Evolutionary conservation across 2,797 vertebrate species (phyloP).

Genomic region (Melanotaenia trifasciata): DNA sequence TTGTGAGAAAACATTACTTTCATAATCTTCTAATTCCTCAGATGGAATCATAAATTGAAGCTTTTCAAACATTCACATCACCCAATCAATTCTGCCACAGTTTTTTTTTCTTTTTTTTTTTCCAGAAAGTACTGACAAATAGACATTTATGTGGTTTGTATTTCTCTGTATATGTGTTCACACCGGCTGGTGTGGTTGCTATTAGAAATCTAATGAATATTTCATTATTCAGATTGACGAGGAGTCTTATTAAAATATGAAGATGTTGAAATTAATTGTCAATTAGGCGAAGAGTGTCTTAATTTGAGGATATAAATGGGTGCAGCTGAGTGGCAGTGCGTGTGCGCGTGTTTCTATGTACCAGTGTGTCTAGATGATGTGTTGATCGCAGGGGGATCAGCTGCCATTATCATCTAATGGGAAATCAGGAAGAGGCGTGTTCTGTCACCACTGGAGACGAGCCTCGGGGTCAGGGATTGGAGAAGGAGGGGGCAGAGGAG

Average conservation of each 20-base stretch:
- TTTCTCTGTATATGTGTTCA: slow-evolving; percentile 29
- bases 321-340: slow-evolving; percentile 62
- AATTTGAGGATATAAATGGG: slow-evolving; percentile 87
- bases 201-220: slow-evolving; percentile 89
- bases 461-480: slow-evolving; percentile 79
- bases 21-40: slow-evolving; percentile 8
- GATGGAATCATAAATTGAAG: slow-evolving; percentile 19
- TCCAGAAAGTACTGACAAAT: slow-evolving; percentile 44
- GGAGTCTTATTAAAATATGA: slow-evolving; percentile 90
- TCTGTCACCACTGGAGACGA: slow-evolving; percentile 73
- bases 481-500: slow-evolving; percentile 74
- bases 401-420: slow-evolving; percentile 84
- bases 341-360: slow-evolving; percentile 25
- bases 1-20: background rate
- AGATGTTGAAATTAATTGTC: slow-evolving; percentile 91
- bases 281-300: slow-evolving; percentile 89
- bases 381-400: slow-evolving; percentile 78
- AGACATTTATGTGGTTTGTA: slow-evolving; percentile 40
- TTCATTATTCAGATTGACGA: slow-evolving; percentile 88
- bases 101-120: slow-evolving; percentile 5
- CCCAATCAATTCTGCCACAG: slow-evolving; percentile 10
- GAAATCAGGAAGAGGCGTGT: slow-evolving; percentile 82
- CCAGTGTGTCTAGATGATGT: slow-evolving; percentile 63
- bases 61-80: slow-evolving; percentile 14
- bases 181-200: slow-evolving; percentile 72